Evolutionary conservation across 2,113 vertebrate species (phyloP).

Genomic region (Gobiocypris rarus): DNA sequence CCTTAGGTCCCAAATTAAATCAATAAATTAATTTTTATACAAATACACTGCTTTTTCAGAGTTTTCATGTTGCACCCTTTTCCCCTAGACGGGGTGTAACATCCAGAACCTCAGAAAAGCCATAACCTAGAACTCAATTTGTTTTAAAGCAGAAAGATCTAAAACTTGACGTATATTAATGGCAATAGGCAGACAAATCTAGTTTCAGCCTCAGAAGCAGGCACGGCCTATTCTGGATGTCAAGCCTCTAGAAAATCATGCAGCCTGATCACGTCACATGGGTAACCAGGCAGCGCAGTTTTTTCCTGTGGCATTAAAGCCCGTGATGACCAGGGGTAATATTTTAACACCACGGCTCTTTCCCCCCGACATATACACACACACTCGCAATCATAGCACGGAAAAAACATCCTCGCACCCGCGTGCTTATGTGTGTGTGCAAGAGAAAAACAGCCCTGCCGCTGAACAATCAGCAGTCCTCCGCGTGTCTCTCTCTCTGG

Average conservation of each 20-base stretch:
- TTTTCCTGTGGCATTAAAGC: constrained; percentile 28
- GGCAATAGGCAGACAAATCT: neutral
- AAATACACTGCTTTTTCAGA: too few species aligned
- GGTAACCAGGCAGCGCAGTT: neutral
- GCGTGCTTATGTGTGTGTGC: constrained; percentile 50
- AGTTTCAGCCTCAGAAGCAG: neutral
- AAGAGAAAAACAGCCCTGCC: constrained; percentile 48
- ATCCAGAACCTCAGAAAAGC: neutral
- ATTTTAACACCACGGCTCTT: constrained; percentile 28
- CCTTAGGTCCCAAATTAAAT: too few species aligned
- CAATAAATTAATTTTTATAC: too few species aligned
- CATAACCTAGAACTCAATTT: neutral
- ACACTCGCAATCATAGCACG: constrained; percentile 48
- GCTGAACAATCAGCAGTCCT: constrained; percentile 61
- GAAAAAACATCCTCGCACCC: constrained; percentile 40
- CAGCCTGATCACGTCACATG: neutral
- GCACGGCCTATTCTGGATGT: neutral
- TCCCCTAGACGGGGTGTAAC: too few species aligned
- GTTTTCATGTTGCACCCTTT: too few species aligned
- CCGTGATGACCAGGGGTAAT: constrained; percentile 33
- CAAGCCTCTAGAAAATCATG: constrained; percentile 7
- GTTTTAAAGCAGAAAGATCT: neutral
- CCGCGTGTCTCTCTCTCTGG: constrained; percentile 51
- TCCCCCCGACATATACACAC: constrained; percentile 31
- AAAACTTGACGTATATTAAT: neutral